Evolutionary conservation across 2,113 vertebrate genomes (phyloP), one percentile per base, ranked within the genome.

Genomic region (Origma solitaria): DNA sequence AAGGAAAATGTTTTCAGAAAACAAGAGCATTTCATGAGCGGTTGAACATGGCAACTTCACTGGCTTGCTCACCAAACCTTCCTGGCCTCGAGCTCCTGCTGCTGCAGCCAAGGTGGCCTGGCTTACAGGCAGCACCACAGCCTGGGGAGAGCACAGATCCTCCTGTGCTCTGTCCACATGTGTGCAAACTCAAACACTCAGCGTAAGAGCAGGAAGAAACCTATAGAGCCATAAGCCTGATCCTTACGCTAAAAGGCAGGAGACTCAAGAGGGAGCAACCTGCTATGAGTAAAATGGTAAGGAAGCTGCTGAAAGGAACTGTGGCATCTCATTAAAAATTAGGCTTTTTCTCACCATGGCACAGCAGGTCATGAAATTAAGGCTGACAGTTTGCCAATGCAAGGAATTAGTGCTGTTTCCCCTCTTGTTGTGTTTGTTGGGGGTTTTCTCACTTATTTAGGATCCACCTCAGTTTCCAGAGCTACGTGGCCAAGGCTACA

Each of bases 31-130:
- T 51, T 70, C 0, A 4, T 9, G 42, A 90, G 27, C 60, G 61
- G 37, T 27, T 75, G 70, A 72, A 91, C 0, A 0, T 5, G 18
- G 40, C 3, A 7, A 17, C 17, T 72, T 44, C 42, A 38, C 35
- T 0, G 1, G 10, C 42, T 69, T 47, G 30, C 65, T 47, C 54
- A n/a, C n/a, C 0, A 0, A 38, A 30, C 30, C 69, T 60, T 40
- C 24, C 37, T 1, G 3, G 28, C 23, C 47, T 49, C 1, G 0
- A 44, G 51, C 9, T 87, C 40, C 44, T 19, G 18, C 44, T 77
- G 42, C 45, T 42, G 44, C 30, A 58, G 47, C 31, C 0, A 2
- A 14, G 27, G 31, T 19, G 23, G 15, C 33, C 30, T 25, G 56
- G 50, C 58, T 85, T 23, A 23, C 13, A 75, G 44, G 51, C n/a